These are phyloP conservation scores for Sapajus apella DNA, from an alignment of 2,113 vertebrate species.

Conservation along the genomic window DNA sequence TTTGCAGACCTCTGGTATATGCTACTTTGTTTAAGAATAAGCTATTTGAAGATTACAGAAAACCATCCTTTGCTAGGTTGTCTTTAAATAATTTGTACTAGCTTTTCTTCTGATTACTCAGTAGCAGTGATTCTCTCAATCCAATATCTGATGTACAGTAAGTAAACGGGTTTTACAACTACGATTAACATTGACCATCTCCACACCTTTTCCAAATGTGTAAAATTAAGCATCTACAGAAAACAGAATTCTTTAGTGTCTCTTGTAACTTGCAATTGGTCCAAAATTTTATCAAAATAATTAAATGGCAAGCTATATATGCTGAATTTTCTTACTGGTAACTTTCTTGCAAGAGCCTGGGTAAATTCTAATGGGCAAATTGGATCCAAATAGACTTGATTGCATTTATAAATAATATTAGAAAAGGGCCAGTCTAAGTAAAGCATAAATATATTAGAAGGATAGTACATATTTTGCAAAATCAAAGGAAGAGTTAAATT, in stretches of 20 bases:
- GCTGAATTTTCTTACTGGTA: background rate
- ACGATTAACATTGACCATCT: background rate
- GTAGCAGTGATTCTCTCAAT: background rate
- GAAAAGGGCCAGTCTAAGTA: background rate
- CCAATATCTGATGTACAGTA: background rate
- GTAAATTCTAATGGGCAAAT: background rate
- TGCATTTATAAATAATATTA: background rate
- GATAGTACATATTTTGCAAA: background rate
- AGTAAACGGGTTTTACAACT: background rate
- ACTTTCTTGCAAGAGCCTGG: background rate
- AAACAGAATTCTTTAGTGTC: background rate
- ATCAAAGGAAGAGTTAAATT: background rate
- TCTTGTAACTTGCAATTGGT: background rate
- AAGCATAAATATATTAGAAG: background rate
- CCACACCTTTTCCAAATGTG: background rate
- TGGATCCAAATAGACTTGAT: background rate
- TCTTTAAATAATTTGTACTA: background rate
- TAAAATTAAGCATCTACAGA: background rate
- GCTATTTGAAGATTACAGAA: background rate
- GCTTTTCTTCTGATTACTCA: background rate
- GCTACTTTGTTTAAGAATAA: background rate
- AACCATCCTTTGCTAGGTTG: background rate
- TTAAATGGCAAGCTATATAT: background rate
- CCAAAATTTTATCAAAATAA: background rate
- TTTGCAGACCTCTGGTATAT: background rate